Percentiles rank a stretch among this genome's conserved stretches.
These are phyloP conservation scores for Paedocypris micromegethes DNA, from an alignment of 2,797 vertebrate species.

Conservation along the genomic window DNA sequence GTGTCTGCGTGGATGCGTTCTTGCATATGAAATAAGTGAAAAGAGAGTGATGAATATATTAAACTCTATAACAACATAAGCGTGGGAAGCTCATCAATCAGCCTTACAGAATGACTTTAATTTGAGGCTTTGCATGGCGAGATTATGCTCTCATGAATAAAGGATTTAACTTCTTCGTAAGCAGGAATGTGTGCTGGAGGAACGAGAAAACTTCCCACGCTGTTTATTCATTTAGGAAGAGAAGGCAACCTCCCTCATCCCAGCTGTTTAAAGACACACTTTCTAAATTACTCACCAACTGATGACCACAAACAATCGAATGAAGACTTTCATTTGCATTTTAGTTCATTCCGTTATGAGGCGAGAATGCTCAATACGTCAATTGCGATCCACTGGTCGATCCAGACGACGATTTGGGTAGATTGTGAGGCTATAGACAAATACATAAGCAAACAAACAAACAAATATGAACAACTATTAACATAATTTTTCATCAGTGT, in stretches of 20 bases:
- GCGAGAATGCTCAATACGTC: no score
- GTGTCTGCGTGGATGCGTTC: conserved; percentile 19
- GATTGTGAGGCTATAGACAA: no score
- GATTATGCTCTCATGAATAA: conserved; percentile 66
- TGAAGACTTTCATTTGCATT: no score
- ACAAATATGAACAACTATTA: no score
- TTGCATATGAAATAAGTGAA: conserved; percentile 33
- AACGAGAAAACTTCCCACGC: conserved; percentile 16
- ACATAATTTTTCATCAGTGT: no score
- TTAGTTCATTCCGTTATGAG: no score
- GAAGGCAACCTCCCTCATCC: conserved; percentile 2
- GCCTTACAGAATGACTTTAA: conserved; percentile 66
- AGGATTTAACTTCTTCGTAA: conserved; percentile 60
- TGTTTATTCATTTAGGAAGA: conserved; percentile 16
- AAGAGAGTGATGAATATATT: conserved; percentile 65
- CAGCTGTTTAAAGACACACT: conserved; percentile 13
- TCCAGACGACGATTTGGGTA: no score
- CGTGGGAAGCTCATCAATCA: conserved; percentile 68
- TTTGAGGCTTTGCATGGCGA: conserved; percentile 65
- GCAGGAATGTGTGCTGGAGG: conserved; percentile 54
- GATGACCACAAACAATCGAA: background rate
- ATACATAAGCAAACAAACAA: no score
- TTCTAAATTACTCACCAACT: background rate
- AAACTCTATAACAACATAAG: conserved; percentile 65
- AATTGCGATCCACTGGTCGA: no score